Percentiles rank a stretch among this genome's conserved stretches.
Evolutionary conservation across 2,113 vertebrate species (phyloP).

Genomic region (Spheniscus mendiculus): DNA sequence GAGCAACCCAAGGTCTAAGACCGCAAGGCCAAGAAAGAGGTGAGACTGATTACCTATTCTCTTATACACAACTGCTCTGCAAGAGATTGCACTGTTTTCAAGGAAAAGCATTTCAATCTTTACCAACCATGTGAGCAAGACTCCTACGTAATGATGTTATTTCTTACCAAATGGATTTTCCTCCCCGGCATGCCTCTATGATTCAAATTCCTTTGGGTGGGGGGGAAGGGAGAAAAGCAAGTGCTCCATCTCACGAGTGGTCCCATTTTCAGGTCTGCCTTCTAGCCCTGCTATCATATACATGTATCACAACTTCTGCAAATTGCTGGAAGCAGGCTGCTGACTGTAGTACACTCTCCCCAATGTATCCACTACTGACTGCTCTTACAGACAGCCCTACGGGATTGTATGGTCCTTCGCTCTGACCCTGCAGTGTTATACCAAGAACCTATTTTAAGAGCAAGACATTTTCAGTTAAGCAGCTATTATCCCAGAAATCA

Average conservation of each 20-base stretch:
- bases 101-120: not conserved
- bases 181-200: not conserved
- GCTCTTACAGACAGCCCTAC: not conserved
- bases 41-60: fast-evolving
- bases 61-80: fast-evolving
- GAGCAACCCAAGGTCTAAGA: not conserved
- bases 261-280: not conserved
- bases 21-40: not conserved
- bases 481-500: not conserved
- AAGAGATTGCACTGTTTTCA: not conserved
- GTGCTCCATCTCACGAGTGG: not conserved
- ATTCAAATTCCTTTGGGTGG: not conserved
- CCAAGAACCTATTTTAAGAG: not conserved
- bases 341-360: not conserved
- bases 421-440: fast-evolving
- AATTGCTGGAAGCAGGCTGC: not conserved
- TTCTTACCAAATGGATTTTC: not conserved
- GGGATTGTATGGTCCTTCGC: not conserved
- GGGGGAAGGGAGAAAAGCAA: not conserved
- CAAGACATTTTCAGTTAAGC: not conserved
- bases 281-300: not conserved
- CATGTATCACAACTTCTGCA: not conserved
- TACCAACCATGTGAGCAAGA: not conserved
- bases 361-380: not conserved
- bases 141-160: not conserved